These are phyloP conservation scores for Orthosia gracilis DNA, from an alignment of 2,888 invertebrate species.

Conservation along the genomic window DNA sequence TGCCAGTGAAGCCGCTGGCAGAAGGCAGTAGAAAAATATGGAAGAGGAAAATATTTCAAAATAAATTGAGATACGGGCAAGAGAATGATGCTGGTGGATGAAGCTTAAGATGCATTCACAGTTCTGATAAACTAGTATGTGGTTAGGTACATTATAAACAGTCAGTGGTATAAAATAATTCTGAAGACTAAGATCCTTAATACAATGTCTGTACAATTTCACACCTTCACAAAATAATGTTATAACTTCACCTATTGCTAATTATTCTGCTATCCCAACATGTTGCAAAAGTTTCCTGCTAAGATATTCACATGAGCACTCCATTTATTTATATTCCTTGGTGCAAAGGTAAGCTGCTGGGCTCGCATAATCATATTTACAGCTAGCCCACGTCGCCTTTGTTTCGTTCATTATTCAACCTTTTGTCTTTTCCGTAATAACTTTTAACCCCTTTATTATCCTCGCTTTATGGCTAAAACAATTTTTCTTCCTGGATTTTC, in stretches of 20 bases:
- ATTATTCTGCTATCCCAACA: not conserved
- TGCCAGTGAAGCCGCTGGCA: no score
- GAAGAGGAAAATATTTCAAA: no score
- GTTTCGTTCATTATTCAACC: conserved; percentile 65
- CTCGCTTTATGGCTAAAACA: conserved; percentile 43
- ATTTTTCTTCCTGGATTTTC: conserved; percentile 51
- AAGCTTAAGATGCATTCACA: no score
- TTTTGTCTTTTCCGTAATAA: conserved; percentile 64
- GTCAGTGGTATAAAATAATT: no score
- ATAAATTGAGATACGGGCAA: no score
- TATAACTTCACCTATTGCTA: not conserved
- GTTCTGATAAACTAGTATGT: no score
- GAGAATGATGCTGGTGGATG: no score
- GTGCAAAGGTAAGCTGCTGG: conserved; percentile 45
- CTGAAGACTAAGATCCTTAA: no score
- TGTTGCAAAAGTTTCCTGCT: not conserved
- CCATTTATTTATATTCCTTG: conserved; percentile 10
- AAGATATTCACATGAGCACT: not conserved
- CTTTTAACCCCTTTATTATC: conserved; percentile 66
- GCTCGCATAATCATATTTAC: conserved; percentile 63
- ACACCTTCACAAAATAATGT: no score
- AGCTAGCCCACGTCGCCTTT: conserved; percentile 60
- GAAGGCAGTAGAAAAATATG: no score
- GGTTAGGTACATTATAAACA: no score
- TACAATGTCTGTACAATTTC: no score